A percentile compares a stretch with the other conserved stretches of the same genome.
Conservation (phyloP, 2,888 invertebrate genomes). For the Halictus ligatus region DNA sequence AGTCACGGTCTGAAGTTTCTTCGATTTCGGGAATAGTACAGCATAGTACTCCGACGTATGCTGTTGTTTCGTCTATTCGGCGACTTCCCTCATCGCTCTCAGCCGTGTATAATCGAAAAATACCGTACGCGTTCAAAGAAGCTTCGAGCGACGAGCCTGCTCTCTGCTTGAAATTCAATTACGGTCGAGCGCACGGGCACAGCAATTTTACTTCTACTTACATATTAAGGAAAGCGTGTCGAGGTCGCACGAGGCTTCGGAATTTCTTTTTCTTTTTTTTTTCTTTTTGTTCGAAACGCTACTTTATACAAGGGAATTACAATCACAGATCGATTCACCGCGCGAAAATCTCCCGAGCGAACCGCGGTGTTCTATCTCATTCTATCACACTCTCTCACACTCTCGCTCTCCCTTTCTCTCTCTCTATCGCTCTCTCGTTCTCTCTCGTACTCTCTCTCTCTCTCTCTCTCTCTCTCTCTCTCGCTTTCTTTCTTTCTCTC, state of each 20-base stretch:
- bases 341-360: conserved; percentile 44
- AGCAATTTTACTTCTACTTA: conserved; percentile 64
- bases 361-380: conserved; percentile 21
- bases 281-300: conserved; percentile 53
- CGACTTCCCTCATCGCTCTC: neutral
- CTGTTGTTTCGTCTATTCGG: neutral
- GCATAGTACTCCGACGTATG: neutral
- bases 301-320: conserved; percentile 75
- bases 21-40: neutral
- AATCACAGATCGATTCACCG: conserved; percentile 77
- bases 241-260: conserved; percentile 75
- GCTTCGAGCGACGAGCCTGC: conserved; percentile 8
- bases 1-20: neutral
- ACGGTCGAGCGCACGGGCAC: conserved; percentile 57
- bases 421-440: neutral
- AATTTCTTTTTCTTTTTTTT: conserved; percentile 26
- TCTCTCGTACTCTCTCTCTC: neutral
- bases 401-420: neutral
- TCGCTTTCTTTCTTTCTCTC: conserved; percentile 7
- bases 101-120: neutral
- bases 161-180: conserved; percentile 25
- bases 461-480: neutral
- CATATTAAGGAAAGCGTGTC: conserved; percentile 70
- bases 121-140: conserved; percentile 4
- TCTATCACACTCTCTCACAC: conserved; percentile 22